Conservation (phyloP, 2,113 vertebrate species). For the Camelus dromedarius region DNA sequence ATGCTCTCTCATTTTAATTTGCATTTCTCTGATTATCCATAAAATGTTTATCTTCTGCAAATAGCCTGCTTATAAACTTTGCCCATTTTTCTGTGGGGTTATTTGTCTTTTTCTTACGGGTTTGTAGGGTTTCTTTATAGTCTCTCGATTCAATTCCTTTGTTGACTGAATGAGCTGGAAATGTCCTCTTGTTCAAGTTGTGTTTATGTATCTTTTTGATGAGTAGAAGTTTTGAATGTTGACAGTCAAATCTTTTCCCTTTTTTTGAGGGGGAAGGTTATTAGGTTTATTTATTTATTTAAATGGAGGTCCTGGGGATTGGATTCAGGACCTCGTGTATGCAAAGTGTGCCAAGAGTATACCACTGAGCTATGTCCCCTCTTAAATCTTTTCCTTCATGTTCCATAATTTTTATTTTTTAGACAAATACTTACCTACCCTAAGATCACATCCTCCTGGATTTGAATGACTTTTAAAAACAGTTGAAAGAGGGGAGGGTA, state of each 20-base stretch:
- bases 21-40: not conserved
- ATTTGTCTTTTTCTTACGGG: not conserved
- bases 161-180: not conserved
- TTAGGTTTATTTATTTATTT: too few species aligned
- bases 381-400: not conserved
- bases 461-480: not conserved
- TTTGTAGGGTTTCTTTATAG: not conserved
- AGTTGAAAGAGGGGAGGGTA: not conserved
- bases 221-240: not conserved
- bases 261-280: not conserved
- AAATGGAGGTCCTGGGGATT: too few species aligned
- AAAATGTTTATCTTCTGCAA: not conserved
- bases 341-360: too few species aligned
- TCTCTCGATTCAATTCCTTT: not conserved
- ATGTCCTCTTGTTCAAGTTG: not conserved
- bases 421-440: not conserved
- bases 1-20: not conserved
- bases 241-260: not conserved
- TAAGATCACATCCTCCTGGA: not conserved
- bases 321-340: too few species aligned
- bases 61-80: not conserved
- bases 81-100: not conserved
- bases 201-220: not conserved
- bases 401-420: constrained; percentile 3
- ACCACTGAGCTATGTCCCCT: too few species aligned